Base-by-base conservation (phyloP, 1,140 invertebrate genomes). In the Argopecten irradians region DNA sequence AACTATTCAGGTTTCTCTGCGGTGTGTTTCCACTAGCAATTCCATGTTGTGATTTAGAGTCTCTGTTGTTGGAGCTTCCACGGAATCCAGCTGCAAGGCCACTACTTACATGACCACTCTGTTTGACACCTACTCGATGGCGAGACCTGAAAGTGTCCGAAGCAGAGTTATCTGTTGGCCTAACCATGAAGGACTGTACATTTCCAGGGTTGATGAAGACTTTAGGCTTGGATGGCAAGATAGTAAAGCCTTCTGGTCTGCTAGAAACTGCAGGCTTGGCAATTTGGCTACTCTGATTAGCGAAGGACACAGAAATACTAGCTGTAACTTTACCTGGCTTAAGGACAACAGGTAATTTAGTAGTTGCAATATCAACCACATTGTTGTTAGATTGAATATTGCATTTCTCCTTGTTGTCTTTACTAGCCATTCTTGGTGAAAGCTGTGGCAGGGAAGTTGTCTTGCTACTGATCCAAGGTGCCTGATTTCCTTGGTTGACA, bases 11-110 rank as follows among this genome's bases (percentile, higher is more conserved):
- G 22, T 5, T 71, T 28, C 55, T n/a, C 8, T n/a, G 55, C 8
- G 22, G 22, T 71, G 22, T n/a, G n/a, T n/a, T n/a, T 28, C 22
- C 55, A 28, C 14, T 71, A 28, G 1, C 22, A 22, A 28, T 5
- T 28, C n/a, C 55, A 28, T 71, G 55, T n/a, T 71, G 14, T 22
- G 55, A 71, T 71, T 71, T 71, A 11, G 28, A 71, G 28, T 71
- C 55, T 28, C 22, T 71, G n/a, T 71, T 71, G 55, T 11, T 71
- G 22, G 55, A n/a, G n/a, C 55, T 71, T 3, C 55, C 55, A 28
- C 55, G 55, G n/a, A 71, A 71, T 71, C 55, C 55, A 71, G 55
- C 55, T 71, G 55, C 55, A 71, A 71, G n/a, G n/a, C 55, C 55
- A 71, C 55, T 71, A n/a, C 16, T 16, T n/a, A 71, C 0, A 5